These are phyloP conservation scores for Strigamia transsilvanica DNA, from an alignment of 2,888 invertebrate species.

Conservation along the genomic window DNA sequence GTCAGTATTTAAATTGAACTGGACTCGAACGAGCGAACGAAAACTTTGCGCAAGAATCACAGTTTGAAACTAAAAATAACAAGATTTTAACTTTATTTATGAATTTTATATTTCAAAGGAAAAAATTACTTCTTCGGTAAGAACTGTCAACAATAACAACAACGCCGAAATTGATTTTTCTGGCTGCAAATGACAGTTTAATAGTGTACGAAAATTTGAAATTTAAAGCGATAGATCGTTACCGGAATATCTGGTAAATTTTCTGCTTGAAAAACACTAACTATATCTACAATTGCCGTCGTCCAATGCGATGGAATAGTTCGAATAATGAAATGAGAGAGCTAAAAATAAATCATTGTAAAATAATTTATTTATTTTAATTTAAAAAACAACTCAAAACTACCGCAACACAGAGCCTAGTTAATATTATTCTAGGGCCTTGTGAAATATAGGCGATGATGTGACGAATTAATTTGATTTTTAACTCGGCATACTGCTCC, in stretches of 20 bases:
- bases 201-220: neutral
- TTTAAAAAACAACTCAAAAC: slow-evolving; percentile 59
- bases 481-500: slow-evolving; percentile 79
- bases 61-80: slow-evolving; percentile 59
- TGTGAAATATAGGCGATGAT: slow-evolving; percentile 76
- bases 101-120: neutral
- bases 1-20: slow-evolving; percentile 56
- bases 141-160: slow-evolving; percentile 82
- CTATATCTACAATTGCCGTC: slow-evolving; percentile 78
- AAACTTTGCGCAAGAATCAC: slow-evolving; percentile 56
- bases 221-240: slow-evolving; percentile 53
- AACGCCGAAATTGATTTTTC: slow-evolving; percentile 74
- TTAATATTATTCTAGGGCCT: slow-evolving; percentile 85
- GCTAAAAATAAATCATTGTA: slow-evolving; percentile 67
- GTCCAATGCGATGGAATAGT: slow-evolving; percentile 70
- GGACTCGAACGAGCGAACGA: slow-evolving; percentile 56
- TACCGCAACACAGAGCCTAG: slow-evolving; percentile 87
- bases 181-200: slow-evolving; percentile 60
- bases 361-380: neutral
- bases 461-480: slow-evolving; percentile 79
- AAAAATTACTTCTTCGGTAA: slow-evolving; percentile 83
- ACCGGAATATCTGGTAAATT: slow-evolving; percentile 70
- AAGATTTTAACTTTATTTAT: neutral
- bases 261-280: slow-evolving; percentile 71
- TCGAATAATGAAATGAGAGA: slow-evolving; percentile 84